Base-by-base conservation (phyloP, 2,113 vertebrate species). In the Bufo bufo region DNA sequence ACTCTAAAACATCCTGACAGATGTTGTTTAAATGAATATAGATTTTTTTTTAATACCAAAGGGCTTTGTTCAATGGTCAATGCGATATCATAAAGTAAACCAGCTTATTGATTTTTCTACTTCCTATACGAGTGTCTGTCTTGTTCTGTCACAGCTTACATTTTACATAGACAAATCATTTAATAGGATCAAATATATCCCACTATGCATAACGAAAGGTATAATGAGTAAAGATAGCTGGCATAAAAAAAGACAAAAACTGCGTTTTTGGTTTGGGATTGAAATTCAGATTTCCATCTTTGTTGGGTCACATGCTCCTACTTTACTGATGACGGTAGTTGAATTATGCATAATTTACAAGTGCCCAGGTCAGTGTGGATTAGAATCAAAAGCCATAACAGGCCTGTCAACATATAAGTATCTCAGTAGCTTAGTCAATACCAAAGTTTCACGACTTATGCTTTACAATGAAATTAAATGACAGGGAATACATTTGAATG, bases 41-140 rank as follows among this genome's bases (percentile, higher is more conserved):
- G 78, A 81, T 45, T 81, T 59, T 45, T 71, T 74, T 50, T 20
- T 50, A 75, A 81, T 80, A 58, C 78, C 33, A 61, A 61, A 80
- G 78, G 78, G 78, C 12, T 61, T 81, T 81, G 23, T 61, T 81
- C 33, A 61, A 81, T 61, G 78, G 54, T 81, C 78, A 81, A 43
- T 8, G 56, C 78, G 17, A 81, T 81, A 61, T 56, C 56, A 61
- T 59, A 61, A 81, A 81, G 56, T 59, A 81, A 81, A 43, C 56
- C 33, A 45, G 78, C 47, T 43, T 59, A 81, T 81, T 61, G 78
- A 81, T 61, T 61, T 16, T 20, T 59, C 33, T 81, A 16, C 56
- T 81, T 81, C 54, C 56, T 81, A 9, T 59, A 33, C 14, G 4
- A 45, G 54, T 23, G 5, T 43, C 1, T 59, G 45, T 81, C 58